Percentiles rank a stretch among this genome's conserved stretches.
Evolutionary conservation across 2,888 invertebrate species (phyloP).

Genomic region (Cinara cedri): DNA sequence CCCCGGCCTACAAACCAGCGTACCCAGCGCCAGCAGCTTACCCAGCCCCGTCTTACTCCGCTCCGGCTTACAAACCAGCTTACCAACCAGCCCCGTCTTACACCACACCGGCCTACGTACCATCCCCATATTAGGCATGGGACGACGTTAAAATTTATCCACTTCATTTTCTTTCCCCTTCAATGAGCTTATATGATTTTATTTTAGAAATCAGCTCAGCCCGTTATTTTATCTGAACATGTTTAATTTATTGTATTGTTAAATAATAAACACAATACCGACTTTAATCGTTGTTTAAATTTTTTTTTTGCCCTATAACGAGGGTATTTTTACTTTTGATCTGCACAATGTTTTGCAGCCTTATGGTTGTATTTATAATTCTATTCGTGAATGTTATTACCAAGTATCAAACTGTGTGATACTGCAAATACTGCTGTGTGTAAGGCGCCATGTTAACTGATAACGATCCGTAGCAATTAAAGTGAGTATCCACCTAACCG

Average conservation of each 20-base stretch:
- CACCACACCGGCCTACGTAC: background rate
- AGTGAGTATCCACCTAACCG: no score
- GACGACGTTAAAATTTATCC: background rate
- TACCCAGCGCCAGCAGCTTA: constrained; percentile 6
- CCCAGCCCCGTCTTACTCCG: constrained; percentile 6
- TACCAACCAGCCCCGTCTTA: background rate
- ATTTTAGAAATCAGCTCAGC: background rate
- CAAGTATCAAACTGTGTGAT: no score
- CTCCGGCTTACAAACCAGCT: constrained; percentile 10
- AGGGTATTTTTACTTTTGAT: no score
- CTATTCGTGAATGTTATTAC: no score
- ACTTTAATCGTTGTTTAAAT: no score
- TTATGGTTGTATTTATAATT: no score
- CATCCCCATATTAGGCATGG: constrained; percentile 5
- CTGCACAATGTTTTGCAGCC: no score
- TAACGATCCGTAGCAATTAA: no score
- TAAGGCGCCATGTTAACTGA: no score
- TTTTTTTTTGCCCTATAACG: no score
- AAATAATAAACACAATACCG: background rate
- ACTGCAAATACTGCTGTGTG: no score
- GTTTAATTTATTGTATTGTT: background rate
- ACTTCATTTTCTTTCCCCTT: background rate
- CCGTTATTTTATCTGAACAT: background rate
- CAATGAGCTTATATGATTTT: background rate
- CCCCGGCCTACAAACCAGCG: constrained; percentile 9